Conservation (phyloP, 2,113 vertebrate genomes). For the Plecturocebus donacophilus region DNA sequence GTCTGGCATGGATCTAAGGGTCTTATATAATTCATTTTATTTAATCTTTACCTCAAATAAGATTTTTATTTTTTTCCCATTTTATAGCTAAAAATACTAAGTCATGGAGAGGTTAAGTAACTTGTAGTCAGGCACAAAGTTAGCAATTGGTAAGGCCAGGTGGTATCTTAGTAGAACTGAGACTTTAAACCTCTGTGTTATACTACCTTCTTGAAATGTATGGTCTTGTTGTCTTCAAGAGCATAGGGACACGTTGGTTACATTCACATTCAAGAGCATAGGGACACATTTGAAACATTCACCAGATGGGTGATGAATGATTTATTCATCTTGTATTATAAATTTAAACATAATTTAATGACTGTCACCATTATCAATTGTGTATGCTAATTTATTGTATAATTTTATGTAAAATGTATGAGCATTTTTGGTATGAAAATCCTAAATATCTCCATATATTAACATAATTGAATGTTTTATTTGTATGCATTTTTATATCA, state of each 20-base stretch:
- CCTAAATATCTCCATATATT: not conserved
- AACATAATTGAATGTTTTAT: not conserved
- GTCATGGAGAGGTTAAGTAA: not conserved
- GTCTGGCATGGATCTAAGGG: not conserved
- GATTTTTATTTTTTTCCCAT: not conserved
- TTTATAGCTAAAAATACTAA: not conserved
- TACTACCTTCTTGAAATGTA: not conserved
- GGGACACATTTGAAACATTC: not conserved
- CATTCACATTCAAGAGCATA: not conserved
- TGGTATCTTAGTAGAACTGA: not conserved
- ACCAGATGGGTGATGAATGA: not conserved
- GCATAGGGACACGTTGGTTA: not conserved
- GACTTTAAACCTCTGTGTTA: not conserved
- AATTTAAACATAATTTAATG: slow-evolving; percentile 28
- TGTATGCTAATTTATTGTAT: not conserved
- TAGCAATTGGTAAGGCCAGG: not conserved
- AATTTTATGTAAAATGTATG: slow-evolving; percentile 12
- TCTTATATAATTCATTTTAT: not conserved
- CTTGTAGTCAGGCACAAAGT: not conserved
- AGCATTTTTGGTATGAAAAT: slow-evolving; percentile 34
- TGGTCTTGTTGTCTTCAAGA: not conserved
- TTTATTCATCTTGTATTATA: slow-evolving; percentile 31
- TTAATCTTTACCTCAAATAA: not conserved
- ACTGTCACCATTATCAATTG: not conserved
- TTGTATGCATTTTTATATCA: not conserved